phyloP scores from a whole-genome alignment of 1,140 invertebrate species.

The Matsumurasca onukii region DNA sequence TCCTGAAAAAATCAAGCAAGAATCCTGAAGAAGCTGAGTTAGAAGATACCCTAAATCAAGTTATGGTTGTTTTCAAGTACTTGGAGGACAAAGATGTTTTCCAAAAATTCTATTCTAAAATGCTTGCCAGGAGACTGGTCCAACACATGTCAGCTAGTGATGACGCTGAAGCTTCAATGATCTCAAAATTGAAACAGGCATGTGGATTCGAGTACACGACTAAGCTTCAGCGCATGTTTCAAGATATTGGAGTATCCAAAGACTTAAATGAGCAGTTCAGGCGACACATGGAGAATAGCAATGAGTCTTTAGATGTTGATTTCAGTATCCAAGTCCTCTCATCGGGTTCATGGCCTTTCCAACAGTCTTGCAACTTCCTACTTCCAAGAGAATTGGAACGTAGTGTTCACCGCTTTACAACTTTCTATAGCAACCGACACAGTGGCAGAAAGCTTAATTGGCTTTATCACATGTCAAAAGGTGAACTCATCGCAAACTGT shows the following conservation, averaged over 20 bases:
- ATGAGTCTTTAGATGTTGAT: conserved; percentile 79
- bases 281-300: conserved; percentile 63
- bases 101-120: conserved; percentile 99
- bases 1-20: conserved; percentile 97
- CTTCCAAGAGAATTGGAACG: conserved; percentile 92
- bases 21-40: conserved; percentile 98
- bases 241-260: conserved; percentile 97
- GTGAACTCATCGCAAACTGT: conserved; percentile 95
- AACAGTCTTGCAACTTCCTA: conserved; percentile 87
- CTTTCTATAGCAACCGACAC: conserved; percentile 94
- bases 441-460: conserved; percentile 97
- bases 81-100: conserved; percentile 99
- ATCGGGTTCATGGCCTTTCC: conserved; percentile 97
- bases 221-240: conserved; percentile 98
- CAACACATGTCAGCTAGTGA: conserved; percentile 98
- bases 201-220: conserved; percentile 99
- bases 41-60: conserved; percentile 97
- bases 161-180: conserved; percentile 99
- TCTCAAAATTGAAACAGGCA: conserved; percentile 98
- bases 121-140: conserved; percentile 96
- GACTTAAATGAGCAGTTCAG: conserved; percentile 95
- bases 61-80: conserved; percentile 99
- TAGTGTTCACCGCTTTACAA: conserved; percentile 92
- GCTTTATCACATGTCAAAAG: conserved; percentile 98
- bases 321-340: conserved; percentile 96